Conservation (phyloP, 2,797 vertebrate species). For the Molothrus ater region DNA sequence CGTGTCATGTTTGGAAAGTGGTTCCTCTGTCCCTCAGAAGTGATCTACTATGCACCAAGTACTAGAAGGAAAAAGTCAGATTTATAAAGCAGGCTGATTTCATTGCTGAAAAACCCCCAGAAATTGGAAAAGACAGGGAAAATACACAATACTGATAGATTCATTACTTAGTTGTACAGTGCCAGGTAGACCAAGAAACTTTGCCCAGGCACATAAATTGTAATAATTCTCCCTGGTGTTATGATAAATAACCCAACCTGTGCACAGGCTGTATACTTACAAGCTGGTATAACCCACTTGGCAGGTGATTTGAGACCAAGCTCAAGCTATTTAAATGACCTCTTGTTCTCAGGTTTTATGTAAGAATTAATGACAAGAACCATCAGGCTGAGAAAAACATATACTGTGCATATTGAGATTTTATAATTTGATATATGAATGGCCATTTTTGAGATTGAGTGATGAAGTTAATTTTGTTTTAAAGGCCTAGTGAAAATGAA, state of each 20-base stretch:
- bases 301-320: not conserved
- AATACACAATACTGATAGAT: not conserved
- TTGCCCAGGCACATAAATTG: not conserved
- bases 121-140: not conserved
- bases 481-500: not conserved
- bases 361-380: not conserved
- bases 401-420: not conserved
- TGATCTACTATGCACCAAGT: not conserved
- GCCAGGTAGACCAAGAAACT: not conserved
- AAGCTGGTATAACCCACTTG: not conserved
- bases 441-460: not conserved
- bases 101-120: fast-evolving
- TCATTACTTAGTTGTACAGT: not conserved
- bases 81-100: not conserved
- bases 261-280: not conserved
- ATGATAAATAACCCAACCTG: not conserved
- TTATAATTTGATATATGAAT: not conserved
- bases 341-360: not conserved
- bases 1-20: not conserved
- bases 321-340: not conserved
- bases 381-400: not conserved
- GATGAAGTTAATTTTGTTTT: not conserved
- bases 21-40: not conserved
- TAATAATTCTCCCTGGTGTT: not conserved
- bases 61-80: not conserved